Evolutionary conservation across 2,797 vertebrate genomes (phyloP).

Genomic region (Denticeps clupeoides): DNA sequence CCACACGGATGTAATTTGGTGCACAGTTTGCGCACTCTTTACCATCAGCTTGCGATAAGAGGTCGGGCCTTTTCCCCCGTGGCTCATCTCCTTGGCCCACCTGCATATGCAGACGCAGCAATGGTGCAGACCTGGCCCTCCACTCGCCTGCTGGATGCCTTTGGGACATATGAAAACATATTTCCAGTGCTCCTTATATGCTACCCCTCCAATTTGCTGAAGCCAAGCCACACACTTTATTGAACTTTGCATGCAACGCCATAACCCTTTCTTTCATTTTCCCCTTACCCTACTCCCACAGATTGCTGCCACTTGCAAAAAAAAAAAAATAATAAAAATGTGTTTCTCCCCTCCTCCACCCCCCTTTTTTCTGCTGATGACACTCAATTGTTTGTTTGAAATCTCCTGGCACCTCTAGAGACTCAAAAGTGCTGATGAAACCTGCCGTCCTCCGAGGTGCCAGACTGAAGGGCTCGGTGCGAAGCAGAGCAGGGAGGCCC

Average conservation of each 20-base stretch:
- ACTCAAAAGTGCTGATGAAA: slow-evolving; percentile 34
- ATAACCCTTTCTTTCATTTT: slow-evolving; percentile 21
- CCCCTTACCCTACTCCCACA: not conserved
- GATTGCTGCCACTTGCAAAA: slow-evolving; percentile 29
- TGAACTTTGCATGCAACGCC: slow-evolving; percentile 39
- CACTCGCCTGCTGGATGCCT: slow-evolving; percentile 20
- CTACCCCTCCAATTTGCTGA: slow-evolving; percentile 29
- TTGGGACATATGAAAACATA: slow-evolving; percentile 26
- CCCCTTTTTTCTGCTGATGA: slow-evolving; percentile 33
- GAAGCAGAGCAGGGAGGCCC: no score
- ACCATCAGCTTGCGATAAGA: not conserved
- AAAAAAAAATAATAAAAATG: no score
- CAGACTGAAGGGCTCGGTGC: not conserved
- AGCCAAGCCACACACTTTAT: slow-evolving; percentile 28
- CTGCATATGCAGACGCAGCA: not conserved
- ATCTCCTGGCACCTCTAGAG: slow-evolving; percentile 22
- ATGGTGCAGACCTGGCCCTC: not conserved
- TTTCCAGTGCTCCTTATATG: slow-evolving; percentile 14
- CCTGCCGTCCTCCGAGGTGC: slow-evolving; percentile 18
- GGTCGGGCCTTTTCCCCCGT: not conserved
- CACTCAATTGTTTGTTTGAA: slow-evolving; percentile 31
- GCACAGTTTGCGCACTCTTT: no score
- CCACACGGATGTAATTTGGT: no score
- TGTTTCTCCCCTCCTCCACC: no score
- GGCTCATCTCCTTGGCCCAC: not conserved